Conservation (phyloP, 2,888 invertebrate genomes). For the Drosophila subquinaria region DNA sequence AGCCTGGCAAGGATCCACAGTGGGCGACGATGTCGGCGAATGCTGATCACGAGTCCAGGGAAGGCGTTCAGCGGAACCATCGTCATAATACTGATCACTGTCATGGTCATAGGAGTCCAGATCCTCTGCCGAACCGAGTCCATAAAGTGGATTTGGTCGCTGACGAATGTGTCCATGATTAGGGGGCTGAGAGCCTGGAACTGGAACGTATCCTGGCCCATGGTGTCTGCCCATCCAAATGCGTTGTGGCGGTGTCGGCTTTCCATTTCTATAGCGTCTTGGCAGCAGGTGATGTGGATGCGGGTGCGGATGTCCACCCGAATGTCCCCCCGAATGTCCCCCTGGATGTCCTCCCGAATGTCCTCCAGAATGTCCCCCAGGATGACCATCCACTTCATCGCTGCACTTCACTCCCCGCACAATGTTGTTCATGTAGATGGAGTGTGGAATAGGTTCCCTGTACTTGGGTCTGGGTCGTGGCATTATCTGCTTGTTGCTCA, state of each 20-base stretch:
- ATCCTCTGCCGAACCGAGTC: constrained; percentile 39
- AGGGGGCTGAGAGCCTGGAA: not conserved
- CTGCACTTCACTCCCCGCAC: constrained; percentile 64
- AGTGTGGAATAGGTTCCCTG: constrained; percentile 57
- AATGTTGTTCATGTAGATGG: constrained; percentile 74
- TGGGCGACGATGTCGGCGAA: constrained; percentile 1
- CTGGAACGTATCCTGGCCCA: constrained; percentile 2
- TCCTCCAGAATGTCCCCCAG: not conserved
- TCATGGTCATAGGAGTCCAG: constrained; percentile 39
- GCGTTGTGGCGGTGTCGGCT: constrained; percentile 8
- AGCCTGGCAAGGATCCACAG: constrained; percentile 62
- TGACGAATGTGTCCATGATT: not conserved
- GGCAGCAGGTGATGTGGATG: constrained; percentile 5
- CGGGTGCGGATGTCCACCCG: not conserved
- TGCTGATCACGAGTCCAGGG: constrained; percentile 35
- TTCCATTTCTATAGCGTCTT: constrained; percentile 14
- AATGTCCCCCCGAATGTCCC: not conserved
- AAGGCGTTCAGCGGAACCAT: constrained; percentile 17
- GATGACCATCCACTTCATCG: constrained; percentile 42
- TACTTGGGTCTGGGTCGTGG: constrained; percentile 59
- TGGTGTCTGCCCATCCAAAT: constrained; percentile 26
- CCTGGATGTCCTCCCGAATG: not conserved
- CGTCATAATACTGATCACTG: constrained; percentile 51
- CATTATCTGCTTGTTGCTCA: constrained; percentile 70
- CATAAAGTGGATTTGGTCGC: constrained; percentile 12